A percentile compares a stretch with the other conserved stretches of the same genome.
phyloP scores from a whole-genome alignment of 1,140 invertebrate genomes.

The Littorina saxatilis region DNA sequence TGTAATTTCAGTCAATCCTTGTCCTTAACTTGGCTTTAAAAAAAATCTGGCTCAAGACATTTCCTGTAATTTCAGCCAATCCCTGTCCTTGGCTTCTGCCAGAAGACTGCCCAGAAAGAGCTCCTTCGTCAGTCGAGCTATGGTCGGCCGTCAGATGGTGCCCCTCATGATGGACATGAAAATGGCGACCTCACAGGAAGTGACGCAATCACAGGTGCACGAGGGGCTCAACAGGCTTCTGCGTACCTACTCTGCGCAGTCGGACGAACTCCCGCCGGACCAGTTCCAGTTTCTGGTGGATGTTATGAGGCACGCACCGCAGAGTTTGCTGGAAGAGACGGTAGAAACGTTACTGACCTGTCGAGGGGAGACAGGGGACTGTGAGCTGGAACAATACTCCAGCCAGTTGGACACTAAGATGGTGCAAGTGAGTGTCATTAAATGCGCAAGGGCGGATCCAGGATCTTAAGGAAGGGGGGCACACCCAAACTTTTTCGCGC shows the following conservation, averaged over 20 bases:
- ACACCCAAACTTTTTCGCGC: no score
- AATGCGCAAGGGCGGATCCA: no score
- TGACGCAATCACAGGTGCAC: neutral
- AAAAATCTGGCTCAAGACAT: no score
- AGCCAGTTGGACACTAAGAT: neutral
- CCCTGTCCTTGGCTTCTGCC: neutral
- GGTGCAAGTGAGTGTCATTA: constrained; percentile 14
- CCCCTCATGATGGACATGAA: neutral
- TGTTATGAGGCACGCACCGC: neutral
- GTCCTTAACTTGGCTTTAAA: no score
- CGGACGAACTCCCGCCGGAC: neutral
- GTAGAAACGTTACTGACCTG: neutral
- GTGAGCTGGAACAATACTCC: neutral
- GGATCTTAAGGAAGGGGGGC: no score
- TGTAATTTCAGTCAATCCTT: no score
- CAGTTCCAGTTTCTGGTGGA: constrained; percentile 9
- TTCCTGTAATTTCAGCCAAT: constrained; percentile 10
- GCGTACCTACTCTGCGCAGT: neutral
- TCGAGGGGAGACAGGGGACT: neutral
- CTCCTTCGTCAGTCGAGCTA: neutral
- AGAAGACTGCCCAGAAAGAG: neutral
- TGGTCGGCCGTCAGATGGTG: neutral
- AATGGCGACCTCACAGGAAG: neutral
- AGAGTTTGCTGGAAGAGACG: neutral
- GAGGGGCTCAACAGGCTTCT: neutral